These are phyloP conservation scores for Paramormyrops kingsleyae DNA, from an alignment of 2,113 vertebrate species.

Conservation along the genomic window DNA sequence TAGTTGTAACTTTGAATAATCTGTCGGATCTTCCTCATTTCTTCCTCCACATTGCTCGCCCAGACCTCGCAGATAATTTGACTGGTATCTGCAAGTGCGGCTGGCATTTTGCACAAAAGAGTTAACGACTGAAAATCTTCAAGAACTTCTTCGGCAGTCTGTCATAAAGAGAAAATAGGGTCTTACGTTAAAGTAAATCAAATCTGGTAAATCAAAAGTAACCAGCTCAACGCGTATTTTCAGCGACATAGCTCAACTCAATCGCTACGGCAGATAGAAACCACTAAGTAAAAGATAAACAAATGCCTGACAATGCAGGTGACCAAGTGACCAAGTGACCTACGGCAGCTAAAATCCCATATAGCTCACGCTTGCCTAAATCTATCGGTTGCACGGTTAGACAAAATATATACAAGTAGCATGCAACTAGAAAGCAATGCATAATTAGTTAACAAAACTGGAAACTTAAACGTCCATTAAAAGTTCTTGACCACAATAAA, in stretches of 20 bases:
- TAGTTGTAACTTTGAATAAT: constrained; percentile 93
- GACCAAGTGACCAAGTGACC: not conserved
- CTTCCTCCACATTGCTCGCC: constrained; percentile 96
- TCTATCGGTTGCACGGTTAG: not conserved
- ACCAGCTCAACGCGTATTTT: not conserved
- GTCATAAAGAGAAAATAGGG: not conserved
- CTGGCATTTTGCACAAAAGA: constrained; percentile 79
- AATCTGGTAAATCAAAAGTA: not conserved
- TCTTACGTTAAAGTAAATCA: not conserved
- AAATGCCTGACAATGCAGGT: not conserved
- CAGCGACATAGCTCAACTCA: not conserved
- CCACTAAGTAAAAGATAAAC: not conserved
- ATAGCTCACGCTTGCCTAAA: not conserved
- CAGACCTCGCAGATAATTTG: constrained; percentile 99
- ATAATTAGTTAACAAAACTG: not conserved
- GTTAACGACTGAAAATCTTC: constrained; percentile 36
- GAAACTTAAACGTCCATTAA: not conserved
- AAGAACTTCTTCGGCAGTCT: constrained; percentile 10
- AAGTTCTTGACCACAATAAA: not conserved
- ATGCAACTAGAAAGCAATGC: not conserved
- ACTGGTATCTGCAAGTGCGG: constrained; percentile 90
- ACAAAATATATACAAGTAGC: not conserved
- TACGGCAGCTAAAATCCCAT: not conserved
- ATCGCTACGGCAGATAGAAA: not conserved
- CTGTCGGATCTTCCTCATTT: constrained; percentile 95